phyloP scores from a whole-genome alignment of 2,888 invertebrate genomes.

The Agrenia bidenticulata region DNA sequence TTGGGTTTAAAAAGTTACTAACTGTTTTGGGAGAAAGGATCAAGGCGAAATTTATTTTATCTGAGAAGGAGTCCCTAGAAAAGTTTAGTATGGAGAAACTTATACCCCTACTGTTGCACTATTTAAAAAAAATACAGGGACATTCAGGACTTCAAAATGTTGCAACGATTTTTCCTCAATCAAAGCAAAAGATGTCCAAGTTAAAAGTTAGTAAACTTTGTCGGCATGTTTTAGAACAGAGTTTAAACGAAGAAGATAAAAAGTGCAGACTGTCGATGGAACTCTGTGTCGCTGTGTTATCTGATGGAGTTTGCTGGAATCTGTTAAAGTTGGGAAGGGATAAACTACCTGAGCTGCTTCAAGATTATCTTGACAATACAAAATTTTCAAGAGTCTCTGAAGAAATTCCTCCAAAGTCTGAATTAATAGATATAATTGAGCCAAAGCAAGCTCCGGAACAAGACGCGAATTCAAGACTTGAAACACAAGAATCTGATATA shows the following conservation, averaged over 20 bases:
- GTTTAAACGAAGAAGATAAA: conserved; percentile 38
- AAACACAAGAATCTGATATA: conserved; percentile 14
- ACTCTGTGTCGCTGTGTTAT: conserved; percentile 47
- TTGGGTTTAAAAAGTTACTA: conserved; percentile 41
- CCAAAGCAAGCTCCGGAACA: too few relatives aligned
- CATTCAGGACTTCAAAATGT: conserved; percentile 2
- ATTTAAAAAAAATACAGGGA: conserved; percentile 27
- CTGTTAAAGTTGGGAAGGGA: conserved; percentile 46
- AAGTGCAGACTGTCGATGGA: conserved; percentile 50
- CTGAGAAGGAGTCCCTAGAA: conserved; percentile 12
- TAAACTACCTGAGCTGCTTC: conserved; percentile 38
- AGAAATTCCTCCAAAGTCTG: too few relatives aligned
- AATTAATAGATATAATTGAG: too few relatives aligned
- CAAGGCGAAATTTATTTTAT: conserved; percentile 22
- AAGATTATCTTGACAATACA: background rate
- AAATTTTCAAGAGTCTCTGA: background rate
- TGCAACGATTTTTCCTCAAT: conserved; percentile 23
- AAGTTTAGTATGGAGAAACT: conserved; percentile 31
- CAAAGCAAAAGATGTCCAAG: conserved; percentile 16
- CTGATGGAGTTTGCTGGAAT: conserved; percentile 51
- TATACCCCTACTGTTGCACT: conserved; percentile 31
- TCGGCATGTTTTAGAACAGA: conserved; percentile 30
- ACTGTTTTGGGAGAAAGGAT: conserved; percentile 37
- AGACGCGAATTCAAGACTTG: background rate
- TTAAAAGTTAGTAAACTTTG: conserved; percentile 41